Percentiles rank a stretch among this genome's conserved stretches.
Evolutionary conservation across 1,140 invertebrate species (phyloP).

Genomic region (Lasioglossum baleicum): DNA sequence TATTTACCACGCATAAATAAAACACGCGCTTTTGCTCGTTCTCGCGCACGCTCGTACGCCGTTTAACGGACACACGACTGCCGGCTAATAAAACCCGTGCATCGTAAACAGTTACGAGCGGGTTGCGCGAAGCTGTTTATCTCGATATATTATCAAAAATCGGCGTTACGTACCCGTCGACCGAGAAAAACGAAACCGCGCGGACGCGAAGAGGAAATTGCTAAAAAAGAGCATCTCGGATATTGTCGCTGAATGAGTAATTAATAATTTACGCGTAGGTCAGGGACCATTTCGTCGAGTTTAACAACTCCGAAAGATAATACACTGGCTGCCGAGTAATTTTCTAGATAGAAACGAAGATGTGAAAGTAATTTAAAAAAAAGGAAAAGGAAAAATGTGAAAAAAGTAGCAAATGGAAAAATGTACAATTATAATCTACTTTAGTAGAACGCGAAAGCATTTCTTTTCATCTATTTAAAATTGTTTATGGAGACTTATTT

Average conservation of each 20-base stretch:
- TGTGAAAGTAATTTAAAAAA: too few species aligned
- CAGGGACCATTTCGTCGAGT: too few species aligned
- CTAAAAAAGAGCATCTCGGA: not conserved
- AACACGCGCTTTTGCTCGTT: not conserved
- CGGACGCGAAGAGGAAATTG: not conserved
- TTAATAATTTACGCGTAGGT: too few species aligned
- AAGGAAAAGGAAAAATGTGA: too few species aligned
- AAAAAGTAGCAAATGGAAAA: too few species aligned
- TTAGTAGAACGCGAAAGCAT: too few species aligned
- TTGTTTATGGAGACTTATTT: too few species aligned
- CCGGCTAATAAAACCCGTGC: not conserved
- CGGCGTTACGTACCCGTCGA: not conserved
- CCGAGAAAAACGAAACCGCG: not conserved
- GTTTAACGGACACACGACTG: not conserved
- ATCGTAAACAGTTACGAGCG: slow-evolving; percentile 1
- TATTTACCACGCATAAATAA: not conserved
- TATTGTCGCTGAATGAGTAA: slow-evolving; percentile 1
- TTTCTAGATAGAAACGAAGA: too few species aligned
- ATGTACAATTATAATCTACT: too few species aligned
- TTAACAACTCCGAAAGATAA: too few species aligned
- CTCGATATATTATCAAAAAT: slow-evolving; percentile 1
- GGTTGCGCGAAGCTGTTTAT: not conserved
- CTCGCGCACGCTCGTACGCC: not conserved
- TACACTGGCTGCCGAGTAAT: too few species aligned
- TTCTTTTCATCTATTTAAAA: too few species aligned